Conservation (phyloP, 2,113 vertebrate species). For the Mus pahari region DNA sequence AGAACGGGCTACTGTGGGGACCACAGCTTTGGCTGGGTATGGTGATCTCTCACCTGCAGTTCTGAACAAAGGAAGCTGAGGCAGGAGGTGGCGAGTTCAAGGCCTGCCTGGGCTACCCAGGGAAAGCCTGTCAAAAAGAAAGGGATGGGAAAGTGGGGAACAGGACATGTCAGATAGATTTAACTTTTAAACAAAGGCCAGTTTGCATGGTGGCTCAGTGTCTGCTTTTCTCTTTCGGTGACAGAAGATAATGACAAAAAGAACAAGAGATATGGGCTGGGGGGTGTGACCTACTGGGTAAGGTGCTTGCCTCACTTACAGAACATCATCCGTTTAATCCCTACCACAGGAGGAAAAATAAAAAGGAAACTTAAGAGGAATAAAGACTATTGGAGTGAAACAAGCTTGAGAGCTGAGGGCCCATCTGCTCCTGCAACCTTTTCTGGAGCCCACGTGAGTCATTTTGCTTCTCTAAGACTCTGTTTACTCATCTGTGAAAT, state of each 20-base stretch:
- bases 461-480: not conserved
- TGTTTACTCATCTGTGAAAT: not conserved
- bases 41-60: not conserved
- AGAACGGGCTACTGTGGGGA: not conserved
- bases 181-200: not conserved
- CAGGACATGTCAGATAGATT: not conserved
- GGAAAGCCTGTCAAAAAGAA: not conserved
- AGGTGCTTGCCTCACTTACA: not conserved
- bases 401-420: not conserved
- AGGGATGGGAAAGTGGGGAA: not conserved
- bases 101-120: not conserved
- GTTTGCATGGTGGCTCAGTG: not conserved
- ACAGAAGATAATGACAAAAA: not conserved
- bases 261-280: not conserved
- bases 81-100: not conserved
- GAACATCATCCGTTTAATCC: not conserved
- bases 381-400: not conserved
- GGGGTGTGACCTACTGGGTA: too few relatives aligned
- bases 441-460: not conserved
- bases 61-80: too few relatives aligned
- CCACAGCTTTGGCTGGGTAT: not conserved
- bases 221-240: too few relatives aligned
- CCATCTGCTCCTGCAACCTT: not conserved
- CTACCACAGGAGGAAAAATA: not conserved
- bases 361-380: not conserved